phyloP scores from a whole-genome alignment of 1,140 invertebrate species.

The Drosophila seguyi region DNA sequence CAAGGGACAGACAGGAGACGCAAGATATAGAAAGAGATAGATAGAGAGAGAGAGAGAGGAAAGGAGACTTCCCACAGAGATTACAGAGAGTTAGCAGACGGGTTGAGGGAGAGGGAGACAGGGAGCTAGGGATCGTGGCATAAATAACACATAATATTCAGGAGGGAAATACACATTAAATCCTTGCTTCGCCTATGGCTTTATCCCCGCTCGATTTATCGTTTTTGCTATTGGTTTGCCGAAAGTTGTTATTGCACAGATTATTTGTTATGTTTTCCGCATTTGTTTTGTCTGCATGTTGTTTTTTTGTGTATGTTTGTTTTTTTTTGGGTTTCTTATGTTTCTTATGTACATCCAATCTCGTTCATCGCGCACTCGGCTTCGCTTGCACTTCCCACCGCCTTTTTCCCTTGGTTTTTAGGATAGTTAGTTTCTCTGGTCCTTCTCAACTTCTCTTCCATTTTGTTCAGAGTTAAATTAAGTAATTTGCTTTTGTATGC shows the following conservation, averaged over 20 bases:
- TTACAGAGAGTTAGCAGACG: background rate
- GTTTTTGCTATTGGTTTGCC: slow-evolving; percentile 41
- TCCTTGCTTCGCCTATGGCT: slow-evolving; percentile 5
- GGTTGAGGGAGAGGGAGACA: background rate
- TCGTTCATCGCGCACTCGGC: slow-evolving; percentile 11
- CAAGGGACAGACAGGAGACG: slow-evolving; percentile 9
- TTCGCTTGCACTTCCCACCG: background rate
- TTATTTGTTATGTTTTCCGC: slow-evolving; percentile 17
- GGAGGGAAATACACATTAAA: background rate
- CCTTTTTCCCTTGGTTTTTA: background rate
- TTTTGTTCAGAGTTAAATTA: slow-evolving; percentile 27
- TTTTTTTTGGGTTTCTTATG: slow-evolving; percentile 16
- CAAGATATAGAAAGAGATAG: background rate
- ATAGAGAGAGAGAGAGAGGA: background rate
- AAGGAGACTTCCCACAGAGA: background rate
- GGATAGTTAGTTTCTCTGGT: slow-evolving; percentile 25
- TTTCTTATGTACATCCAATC: slow-evolving; percentile 31
- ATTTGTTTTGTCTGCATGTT: slow-evolving; percentile 9
- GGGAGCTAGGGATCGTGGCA: background rate
- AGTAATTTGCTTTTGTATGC: slow-evolving; percentile 40
- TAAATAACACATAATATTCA: slow-evolving; percentile 18
- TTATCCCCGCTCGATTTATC: slow-evolving; percentile 9
- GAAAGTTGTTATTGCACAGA: slow-evolving; percentile 36
- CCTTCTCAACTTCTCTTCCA: background rate
- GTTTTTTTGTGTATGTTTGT: slow-evolving; percentile 10